Base-by-base conservation (phyloP, 2,113 vertebrate species). In the Pterocles burchelli region DNA sequence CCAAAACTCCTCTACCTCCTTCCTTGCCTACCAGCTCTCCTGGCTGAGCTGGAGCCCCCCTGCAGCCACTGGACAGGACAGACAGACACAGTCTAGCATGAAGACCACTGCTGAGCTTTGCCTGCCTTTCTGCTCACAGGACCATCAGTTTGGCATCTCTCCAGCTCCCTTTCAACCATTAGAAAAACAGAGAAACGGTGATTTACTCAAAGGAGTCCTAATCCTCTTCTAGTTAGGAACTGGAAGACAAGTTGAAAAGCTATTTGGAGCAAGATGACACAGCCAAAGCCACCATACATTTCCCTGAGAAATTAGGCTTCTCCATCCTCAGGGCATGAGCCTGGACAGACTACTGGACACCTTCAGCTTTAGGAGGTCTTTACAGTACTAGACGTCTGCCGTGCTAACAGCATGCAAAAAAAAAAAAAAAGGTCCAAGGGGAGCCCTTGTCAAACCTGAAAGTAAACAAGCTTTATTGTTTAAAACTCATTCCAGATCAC, bases 401-500 rank as follows among this genome's bases (percentile, higher is more conserved):
- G 54, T 25, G 46, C 41, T 78, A 89, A 71, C 2, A 2, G 77
- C 74, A 88, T 12, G 25, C 16, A 58, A 38, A 82, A 90, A 41
- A 38, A 82, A 90, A 41, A 38, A 55, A 58, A 84, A 78, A 62
- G 3, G 55, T 67, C 79, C 77, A 92, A 86, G 43, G 75, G 88
- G 25, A 96, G 34, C 38, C 59, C 82, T 57, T 90, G 75, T 93
- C 52, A 78, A 81, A 89, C 36, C 45, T 1, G 2, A 92, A 92
- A 66, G 61, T 71, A 88, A 95, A 89, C 68, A 96, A 66, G 51
- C 52, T 83, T 93, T 78, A 61, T 71, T 57, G 59, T 93, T 85
- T 92, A 88, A 88, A 91, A 94, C 38, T 77, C 72, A 63, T 88
- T 94, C 89, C 94, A 86, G 54, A 87, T 95, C 77, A 88, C 89